A percentile compares a stretch with the other conserved stretches of the same genome.
These are phyloP conservation scores for Scaeva pyrastri DNA, from an alignment of 2,888 invertebrate species.

Conservation along the genomic window DNA sequence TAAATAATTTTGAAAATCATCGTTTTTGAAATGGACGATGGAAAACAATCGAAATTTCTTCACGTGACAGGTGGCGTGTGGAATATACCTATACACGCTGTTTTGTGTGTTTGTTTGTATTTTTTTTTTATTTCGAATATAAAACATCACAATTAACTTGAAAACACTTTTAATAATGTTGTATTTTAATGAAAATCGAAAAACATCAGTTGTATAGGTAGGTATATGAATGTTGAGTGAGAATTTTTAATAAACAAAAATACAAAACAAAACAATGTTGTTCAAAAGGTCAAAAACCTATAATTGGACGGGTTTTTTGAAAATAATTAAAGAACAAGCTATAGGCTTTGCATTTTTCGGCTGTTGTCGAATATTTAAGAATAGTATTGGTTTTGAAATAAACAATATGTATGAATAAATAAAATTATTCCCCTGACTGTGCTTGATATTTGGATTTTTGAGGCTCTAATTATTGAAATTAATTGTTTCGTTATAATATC, in stretches of 20 bases:
- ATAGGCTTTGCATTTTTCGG: neutral
- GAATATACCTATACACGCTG: conserved; percentile 1
- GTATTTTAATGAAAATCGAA: neutral
- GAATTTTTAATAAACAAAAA: conserved; percentile 9
- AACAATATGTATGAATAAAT: too few species aligned
- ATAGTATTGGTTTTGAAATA: too few species aligned
- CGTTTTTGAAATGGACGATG: conserved; percentile 37
- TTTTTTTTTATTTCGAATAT: conserved; percentile 9
- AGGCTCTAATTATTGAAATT: too few species aligned
- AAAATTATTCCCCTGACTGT: too few species aligned
- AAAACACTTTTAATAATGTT: conserved; percentile 15
- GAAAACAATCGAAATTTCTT: conserved; percentile 40
- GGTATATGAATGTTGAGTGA: neutral
- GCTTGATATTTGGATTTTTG: too few species aligned
- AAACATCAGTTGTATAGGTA: conserved; percentile 3
- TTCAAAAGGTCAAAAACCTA: conserved; percentile 29
- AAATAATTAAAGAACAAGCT: neutral
- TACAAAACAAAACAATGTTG: conserved; percentile 3
- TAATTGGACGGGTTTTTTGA: conserved; percentile 5
- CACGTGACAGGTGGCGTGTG: conserved; percentile 71
- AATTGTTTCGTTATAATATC: too few species aligned
- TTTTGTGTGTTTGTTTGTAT: neutral
- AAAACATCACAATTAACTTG: conserved; percentile 27
- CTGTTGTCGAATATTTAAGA: too few species aligned
- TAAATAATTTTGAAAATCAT: conserved; percentile 49